Conservation (phyloP, 2,888 invertebrate genomes). For the Coelinius sp. region DNA sequence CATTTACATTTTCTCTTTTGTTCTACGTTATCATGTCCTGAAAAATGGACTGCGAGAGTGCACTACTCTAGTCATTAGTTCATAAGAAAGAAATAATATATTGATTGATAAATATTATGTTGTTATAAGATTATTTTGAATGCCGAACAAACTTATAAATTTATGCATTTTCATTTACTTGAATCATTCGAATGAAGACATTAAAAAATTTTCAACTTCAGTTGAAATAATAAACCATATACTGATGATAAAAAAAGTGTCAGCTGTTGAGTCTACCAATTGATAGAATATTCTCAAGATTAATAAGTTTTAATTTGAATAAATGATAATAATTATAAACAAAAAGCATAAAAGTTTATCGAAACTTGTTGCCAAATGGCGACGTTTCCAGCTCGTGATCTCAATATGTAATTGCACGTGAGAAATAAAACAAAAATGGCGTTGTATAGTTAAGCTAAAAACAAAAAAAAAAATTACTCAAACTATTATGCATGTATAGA, state of each 20-base stretch:
- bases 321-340: constrained; percentile 13
- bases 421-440: constrained; percentile 50
- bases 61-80: constrained; percentile 64
- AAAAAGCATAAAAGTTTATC: constrained; percentile 44
- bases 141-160: constrained; percentile 11
- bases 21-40: constrained; percentile 56
- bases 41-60: constrained; percentile 59
- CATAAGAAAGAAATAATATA: constrained; percentile 51
- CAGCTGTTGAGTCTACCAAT: not conserved
- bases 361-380: constrained; percentile 49
- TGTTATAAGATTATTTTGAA: not conserved
- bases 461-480: constrained; percentile 37
- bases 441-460: constrained; percentile 46
- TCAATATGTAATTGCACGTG: constrained; percentile 58
- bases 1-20: constrained; percentile 53
- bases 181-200: not conserved
- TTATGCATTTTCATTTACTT: not conserved
- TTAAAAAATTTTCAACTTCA: not conserved
- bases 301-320: constrained; percentile 5
- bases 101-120: constrained; percentile 32
- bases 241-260: not conserved
- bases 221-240: not conserved
- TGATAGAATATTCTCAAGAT: not conserved
- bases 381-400: constrained; percentile 65
- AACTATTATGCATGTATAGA: constrained; percentile 44